Conservation (phyloP, 64 coral and sea anemone species). For the Actinia equina region DNA sequence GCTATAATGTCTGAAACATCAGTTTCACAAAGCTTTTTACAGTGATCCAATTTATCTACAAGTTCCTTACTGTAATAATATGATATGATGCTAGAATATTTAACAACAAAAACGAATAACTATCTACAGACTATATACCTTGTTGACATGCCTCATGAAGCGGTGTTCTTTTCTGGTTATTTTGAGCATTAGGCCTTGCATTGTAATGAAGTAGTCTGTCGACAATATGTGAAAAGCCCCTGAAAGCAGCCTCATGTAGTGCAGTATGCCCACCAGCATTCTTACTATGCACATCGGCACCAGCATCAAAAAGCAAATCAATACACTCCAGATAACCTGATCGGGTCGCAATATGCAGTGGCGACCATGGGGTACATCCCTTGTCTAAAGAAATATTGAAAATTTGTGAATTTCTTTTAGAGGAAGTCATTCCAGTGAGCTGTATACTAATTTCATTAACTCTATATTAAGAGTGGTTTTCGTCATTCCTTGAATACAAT, state of each 20-base stretch:
- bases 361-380: slow-evolving; percentile 86
- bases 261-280: slow-evolving; percentile 93
- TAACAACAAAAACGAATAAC: not conserved
- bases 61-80: too few species aligned
- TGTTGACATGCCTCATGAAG: slow-evolving; percentile 96
- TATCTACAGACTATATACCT: slow-evolving; percentile 35
- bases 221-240: slow-evolving; percentile 67
- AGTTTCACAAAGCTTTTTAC: too few species aligned
- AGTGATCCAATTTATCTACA: too few species aligned
- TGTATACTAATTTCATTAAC: too few species aligned
- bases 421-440: too few species aligned
- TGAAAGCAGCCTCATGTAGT: slow-evolving; percentile 90
- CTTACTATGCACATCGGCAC: slow-evolving; percentile 74
- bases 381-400: slow-evolving; percentile 40
- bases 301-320: slow-evolving; percentile 62
- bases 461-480: too few species aligned
- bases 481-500: too few species aligned
- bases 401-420: not conserved
- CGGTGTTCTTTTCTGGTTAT: slow-evolving; percentile 89
- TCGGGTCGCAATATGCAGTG: slow-evolving; percentile 88
- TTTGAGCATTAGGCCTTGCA: slow-evolving; percentile 75
- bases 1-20: too few species aligned
- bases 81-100: too few species aligned
- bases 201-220: slow-evolving; percentile 53
- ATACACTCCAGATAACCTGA: slow-evolving; percentile 78